Percentiles rank a stretch among this genome's conserved stretches.
Conservation (phyloP, 2,113 vertebrate genomes). For the Leptobrachium ailaonicum region DNA sequence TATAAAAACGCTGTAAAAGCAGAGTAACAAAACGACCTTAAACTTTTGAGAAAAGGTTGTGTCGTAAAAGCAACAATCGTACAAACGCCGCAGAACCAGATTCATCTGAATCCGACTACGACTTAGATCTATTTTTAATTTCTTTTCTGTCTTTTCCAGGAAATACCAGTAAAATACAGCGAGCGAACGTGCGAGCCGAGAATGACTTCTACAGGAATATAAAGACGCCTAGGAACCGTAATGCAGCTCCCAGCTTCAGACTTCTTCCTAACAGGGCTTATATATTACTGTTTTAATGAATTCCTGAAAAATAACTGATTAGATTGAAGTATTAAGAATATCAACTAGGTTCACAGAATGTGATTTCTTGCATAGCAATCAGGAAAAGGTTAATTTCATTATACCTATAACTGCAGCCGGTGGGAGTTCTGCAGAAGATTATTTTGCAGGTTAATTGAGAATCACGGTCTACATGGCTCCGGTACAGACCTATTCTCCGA, state of each 20-base stretch:
- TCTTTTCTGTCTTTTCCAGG: neutral
- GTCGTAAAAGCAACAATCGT: neutral
- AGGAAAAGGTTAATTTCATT: constrained; percentile 10
- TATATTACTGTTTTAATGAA: neutral
- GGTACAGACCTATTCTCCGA: neutral
- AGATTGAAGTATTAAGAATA: neutral
- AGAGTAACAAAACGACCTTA: no score
- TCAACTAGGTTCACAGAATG: neutral
- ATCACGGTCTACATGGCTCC: neutral
- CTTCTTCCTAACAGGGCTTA: constrained; percentile 16
- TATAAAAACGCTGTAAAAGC: no score
- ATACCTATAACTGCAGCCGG: constrained; percentile 14
- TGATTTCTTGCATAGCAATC: constrained; percentile 10
- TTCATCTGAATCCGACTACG: neutral
- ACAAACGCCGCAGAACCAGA: neutral
- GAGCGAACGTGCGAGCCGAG: no score
- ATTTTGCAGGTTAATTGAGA: constrained; percentile 7
- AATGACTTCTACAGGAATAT: no score
- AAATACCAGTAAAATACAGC: neutral
- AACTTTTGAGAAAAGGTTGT: neutral
- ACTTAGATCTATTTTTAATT: neutral
- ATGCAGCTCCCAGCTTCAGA: neutral
- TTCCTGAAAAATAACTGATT: neutral
- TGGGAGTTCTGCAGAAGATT: constrained; percentile 18
- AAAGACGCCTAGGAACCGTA: no score